These are phyloP conservation scores for Calypte anna DNA, from an alignment of 2,113 vertebrate species.

Conservation along the genomic window DNA sequence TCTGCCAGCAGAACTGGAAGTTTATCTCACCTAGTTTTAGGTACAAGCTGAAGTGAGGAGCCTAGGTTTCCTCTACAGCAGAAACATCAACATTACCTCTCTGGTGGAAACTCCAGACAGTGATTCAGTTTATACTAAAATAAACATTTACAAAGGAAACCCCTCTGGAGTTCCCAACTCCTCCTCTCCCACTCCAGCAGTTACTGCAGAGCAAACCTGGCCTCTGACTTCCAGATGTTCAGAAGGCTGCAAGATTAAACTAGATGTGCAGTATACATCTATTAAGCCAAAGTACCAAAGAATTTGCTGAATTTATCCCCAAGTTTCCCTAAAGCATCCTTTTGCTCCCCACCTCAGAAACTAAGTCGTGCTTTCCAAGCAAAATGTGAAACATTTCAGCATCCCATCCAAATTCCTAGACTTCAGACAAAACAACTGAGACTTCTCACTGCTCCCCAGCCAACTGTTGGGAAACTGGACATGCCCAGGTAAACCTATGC, in stretches of 20 bases:
- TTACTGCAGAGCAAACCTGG: background rate
- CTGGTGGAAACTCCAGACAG: background rate
- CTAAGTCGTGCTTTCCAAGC: background rate
- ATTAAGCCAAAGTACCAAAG: background rate
- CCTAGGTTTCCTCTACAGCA: background rate
- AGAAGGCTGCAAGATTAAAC: background rate
- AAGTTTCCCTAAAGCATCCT: background rate
- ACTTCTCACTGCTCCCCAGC: background rate
- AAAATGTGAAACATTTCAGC: background rate
- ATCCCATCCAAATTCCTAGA: background rate
- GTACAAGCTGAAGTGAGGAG: background rate
- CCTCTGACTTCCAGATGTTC: background rate
- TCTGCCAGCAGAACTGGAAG: background rate
- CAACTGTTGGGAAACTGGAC: background rate
- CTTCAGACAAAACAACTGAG: background rate
- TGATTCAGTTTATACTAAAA: background rate
- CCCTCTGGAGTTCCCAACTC: background rate
- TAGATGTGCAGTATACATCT: background rate
- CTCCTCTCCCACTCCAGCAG: background rate
- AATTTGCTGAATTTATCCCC: background rate
- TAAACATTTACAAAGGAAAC: background rate
- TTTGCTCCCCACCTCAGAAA: background rate
- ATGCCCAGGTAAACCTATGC: background rate
- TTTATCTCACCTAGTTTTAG: background rate
- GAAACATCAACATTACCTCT: background rate